phyloP scores from a whole-genome alignment of 1,140 invertebrate genomes.

The Teleopsis dalmanni region DNA sequence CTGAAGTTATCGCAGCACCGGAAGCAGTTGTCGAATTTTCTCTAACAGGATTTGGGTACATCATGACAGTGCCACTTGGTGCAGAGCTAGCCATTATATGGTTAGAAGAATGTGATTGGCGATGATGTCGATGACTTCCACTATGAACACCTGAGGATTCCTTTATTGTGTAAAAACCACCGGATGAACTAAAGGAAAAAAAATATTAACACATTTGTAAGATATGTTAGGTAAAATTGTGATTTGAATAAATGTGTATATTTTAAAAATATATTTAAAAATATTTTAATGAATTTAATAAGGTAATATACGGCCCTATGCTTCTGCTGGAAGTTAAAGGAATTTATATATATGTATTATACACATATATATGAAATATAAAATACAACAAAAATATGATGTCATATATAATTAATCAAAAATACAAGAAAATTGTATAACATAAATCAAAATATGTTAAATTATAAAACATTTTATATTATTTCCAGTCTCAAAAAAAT shows the following conservation, averaged over 20 bases:
- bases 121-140: conserved; percentile 11
- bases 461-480: too few species aligned
- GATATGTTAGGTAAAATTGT: too few species aligned
- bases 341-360: neutral
- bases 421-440: too few species aligned
- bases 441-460: too few species aligned
- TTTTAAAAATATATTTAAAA: too few species aligned
- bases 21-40: conserved; percentile 11
- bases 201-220: too few species aligned
- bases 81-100: conserved; percentile 36
- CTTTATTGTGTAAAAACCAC: conserved; percentile 38
- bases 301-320: neutral
- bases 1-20: neutral
- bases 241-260: too few species aligned
- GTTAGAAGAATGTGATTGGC: conserved; percentile 17
- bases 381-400: too few species aligned
- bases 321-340: neutral
- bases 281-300: neutral
- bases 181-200: conserved; percentile 28
- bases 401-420: too few species aligned
- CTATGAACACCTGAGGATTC: conserved; percentile 18
- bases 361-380: too few species aligned
- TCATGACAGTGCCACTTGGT: conserved; percentile 40
- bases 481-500: too few species aligned
- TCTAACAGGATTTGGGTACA: conserved; percentile 34